Percentiles rank a stretch among this genome's conserved stretches.
Evolutionary conservation across 1,140 invertebrate genomes (phyloP).

Genomic region (Drosophila mayri): DNA sequence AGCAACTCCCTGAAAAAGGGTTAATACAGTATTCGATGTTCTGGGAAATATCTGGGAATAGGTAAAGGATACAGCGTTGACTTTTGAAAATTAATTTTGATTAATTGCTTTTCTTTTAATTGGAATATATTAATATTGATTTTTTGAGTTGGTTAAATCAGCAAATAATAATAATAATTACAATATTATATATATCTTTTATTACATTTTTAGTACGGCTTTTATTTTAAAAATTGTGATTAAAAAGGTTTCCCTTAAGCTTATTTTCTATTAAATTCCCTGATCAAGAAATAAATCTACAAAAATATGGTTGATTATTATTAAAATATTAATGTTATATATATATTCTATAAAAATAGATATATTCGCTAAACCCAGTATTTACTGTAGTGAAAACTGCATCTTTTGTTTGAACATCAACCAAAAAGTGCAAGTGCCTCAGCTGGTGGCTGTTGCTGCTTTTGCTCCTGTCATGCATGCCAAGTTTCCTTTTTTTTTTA

Average conservation of each 20-base stretch:
- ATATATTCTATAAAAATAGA: too few species aligned
- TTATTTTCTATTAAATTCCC: not conserved
- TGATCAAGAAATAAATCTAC: not conserved
- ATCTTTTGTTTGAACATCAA: slow-evolving; percentile 68
- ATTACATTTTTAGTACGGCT: not conserved
- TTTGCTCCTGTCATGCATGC: slow-evolving; percentile 62
- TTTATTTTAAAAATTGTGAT: not conserved
- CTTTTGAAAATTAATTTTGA: not conserved
- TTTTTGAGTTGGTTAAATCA: not conserved
- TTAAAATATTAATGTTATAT: too few species aligned
- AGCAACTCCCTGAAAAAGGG: slow-evolving; percentile 9
- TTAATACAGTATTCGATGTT: slow-evolving; percentile 17
- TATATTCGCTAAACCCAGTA: too few species aligned
- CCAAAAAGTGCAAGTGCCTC: slow-evolving; percentile 78
- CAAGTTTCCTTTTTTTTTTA: slow-evolving; percentile 59
- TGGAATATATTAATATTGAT: not conserved
- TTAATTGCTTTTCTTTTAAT: slow-evolving; percentile 2
- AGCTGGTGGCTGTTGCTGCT: slow-evolving; percentile 36
- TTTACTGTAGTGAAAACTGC: slow-evolving; percentile 30
- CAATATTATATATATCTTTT: not conserved
- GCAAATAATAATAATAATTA: not conserved
- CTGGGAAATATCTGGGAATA: not conserved
- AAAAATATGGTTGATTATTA: too few species aligned
- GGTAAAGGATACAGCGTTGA: not conserved
- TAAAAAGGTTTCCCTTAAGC: not conserved